Percentiles rank a stretch among this genome's conserved stretches.
phyloP scores from a whole-genome alignment of 2,113 vertebrate species.

The Rhinichthys klamathensis region DNA sequence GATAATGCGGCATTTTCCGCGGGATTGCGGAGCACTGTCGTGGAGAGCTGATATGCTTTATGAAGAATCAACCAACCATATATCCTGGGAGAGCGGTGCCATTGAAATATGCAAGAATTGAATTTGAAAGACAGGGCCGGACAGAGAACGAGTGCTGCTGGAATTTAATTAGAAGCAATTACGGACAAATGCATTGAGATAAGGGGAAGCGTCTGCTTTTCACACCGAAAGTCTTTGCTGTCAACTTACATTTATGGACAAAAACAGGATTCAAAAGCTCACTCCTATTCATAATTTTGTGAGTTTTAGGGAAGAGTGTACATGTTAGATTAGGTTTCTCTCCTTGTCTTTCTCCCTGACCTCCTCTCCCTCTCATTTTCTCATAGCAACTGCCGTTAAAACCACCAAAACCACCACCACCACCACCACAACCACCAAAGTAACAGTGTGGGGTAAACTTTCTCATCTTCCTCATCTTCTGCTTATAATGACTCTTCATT shows the following conservation, averaged over 20 bases:
- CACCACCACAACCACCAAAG: not conserved
- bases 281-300: not conserved
- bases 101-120: constrained; percentile 47
- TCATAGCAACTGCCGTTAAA: not conserved
- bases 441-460: not conserved
- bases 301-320: constrained; percentile 1
- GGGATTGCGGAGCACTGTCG: constrained; percentile 27
- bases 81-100: constrained; percentile 33
- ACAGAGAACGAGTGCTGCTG: constrained; percentile 43
- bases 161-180: constrained; percentile 60
- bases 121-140: constrained; percentile 49
- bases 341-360: constrained; percentile 6
- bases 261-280: constrained; percentile 16
- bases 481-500: not conserved
- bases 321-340: constrained; percentile 11
- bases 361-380: not conserved
- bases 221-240: constrained; percentile 20
- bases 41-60: constrained; percentile 50
- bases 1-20: constrained; percentile 44
- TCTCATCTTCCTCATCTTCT: not conserved
- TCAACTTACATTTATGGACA: constrained; percentile 27
- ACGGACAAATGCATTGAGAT: constrained; percentile 47
- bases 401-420: not conserved
- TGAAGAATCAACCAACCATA: constrained; percentile 45
- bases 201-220: constrained; percentile 34